phyloP scores from a whole-genome alignment of 2,113 vertebrate species.

The Lepus americanus region DNA sequence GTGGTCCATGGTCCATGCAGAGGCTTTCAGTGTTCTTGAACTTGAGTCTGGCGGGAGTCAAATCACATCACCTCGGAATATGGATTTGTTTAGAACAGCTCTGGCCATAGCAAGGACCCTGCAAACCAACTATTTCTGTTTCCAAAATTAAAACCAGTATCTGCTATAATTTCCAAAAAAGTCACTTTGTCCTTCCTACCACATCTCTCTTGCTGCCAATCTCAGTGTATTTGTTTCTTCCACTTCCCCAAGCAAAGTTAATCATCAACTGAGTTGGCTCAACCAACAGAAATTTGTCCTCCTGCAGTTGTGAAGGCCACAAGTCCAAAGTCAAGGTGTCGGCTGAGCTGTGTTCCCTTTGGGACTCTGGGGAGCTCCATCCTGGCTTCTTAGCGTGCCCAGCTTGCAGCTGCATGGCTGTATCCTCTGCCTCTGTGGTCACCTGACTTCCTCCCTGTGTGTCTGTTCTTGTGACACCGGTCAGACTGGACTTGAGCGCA shows the following conservation, averaged over 20 bases:
- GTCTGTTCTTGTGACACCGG: background rate
- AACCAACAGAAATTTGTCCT: background rate
- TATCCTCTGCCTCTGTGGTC: background rate
- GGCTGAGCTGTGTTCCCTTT: accelerated
- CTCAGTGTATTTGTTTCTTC: accelerated
- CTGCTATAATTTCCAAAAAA: background rate
- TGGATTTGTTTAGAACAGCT: background rate
- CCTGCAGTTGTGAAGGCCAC: background rate
- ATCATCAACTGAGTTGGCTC: background rate
- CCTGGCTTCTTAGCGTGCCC: background rate
- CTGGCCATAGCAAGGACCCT: background rate
- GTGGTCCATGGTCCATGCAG: background rate
- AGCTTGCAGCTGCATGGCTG: accelerated
- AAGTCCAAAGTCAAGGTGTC: background rate
- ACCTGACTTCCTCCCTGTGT: accelerated
- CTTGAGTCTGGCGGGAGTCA: background rate
- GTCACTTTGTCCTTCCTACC: background rate
- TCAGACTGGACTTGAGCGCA: background rate
- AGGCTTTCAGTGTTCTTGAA: background rate
- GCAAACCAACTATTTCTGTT: background rate
- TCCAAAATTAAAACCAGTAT: background rate
- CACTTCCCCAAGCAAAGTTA: background rate
- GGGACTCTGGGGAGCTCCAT: background rate
- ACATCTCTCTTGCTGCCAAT: background rate
- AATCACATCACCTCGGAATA: background rate